These are phyloP conservation scores for Ormyrus labotus DNA, from an alignment of 2,888 invertebrate species.

Conservation along the genomic window DNA sequence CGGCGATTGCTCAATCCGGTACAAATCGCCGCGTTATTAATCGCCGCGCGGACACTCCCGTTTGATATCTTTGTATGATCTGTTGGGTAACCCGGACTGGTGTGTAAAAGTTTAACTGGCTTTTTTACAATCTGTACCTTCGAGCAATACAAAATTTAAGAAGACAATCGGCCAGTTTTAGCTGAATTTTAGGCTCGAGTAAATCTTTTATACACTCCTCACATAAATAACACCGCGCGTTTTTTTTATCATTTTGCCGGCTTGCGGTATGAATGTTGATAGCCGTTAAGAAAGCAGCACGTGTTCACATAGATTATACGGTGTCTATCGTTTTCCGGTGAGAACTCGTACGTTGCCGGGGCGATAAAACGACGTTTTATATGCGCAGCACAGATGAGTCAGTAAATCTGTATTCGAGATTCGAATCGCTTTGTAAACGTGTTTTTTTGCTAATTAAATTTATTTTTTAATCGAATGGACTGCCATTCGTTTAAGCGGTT, in stretches of 20 bases:
- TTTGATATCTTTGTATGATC: constrained; percentile 11
- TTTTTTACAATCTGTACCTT: not conserved
- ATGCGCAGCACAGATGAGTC: constrained; percentile 32
- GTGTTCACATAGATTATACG: constrained; percentile 33
- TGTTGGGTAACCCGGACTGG: not conserved
- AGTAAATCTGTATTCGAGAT: constrained; percentile 3
- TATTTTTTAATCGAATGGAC: too few species aligned
- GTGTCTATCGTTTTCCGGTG: constrained; percentile 43
- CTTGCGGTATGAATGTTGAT: constrained; percentile 30
- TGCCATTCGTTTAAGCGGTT: too few species aligned
- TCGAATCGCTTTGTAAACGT: too few species aligned
- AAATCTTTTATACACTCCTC: too few species aligned
- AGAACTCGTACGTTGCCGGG: constrained; percentile 8
- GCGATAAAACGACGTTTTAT: constrained; percentile 38
- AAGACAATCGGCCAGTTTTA: too few species aligned
- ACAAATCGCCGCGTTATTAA: constrained; percentile 10
- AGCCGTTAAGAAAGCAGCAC: constrained; percentile 30
- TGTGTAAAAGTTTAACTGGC: not conserved
- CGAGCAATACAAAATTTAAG: too few species aligned
- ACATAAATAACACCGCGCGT: too few species aligned
- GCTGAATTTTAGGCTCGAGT: too few species aligned
- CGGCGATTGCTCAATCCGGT: constrained; percentile 26
- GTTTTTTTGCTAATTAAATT: too few species aligned
- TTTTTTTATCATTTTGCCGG: constrained; percentile 7
- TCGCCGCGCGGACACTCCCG: constrained; percentile 8